Evolutionary conservation across 2,888 invertebrate species (phyloP).

Genomic region (Dynastes maya): DNA sequence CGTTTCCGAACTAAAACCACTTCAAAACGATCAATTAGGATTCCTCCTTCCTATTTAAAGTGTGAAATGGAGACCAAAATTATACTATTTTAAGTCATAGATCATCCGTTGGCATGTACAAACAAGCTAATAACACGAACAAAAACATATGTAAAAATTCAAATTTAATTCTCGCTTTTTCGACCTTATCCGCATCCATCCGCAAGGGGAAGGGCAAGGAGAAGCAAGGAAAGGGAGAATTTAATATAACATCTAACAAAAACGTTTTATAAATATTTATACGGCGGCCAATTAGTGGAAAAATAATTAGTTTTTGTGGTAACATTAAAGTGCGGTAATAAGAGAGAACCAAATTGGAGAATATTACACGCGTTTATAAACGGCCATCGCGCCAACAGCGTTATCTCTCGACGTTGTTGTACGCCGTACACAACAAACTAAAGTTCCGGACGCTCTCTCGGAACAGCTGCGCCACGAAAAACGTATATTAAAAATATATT

Average conservation of each 20-base stretch:
- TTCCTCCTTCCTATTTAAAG: not conserved
- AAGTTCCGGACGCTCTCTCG: constrained; percentile 32
- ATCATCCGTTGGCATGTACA: constrained; percentile 22
- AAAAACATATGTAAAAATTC: constrained; percentile 44
- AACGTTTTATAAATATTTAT: constrained; percentile 52
- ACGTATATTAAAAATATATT: constrained; percentile 54
- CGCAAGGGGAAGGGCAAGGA: not conserved
- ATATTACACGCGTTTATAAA: constrained; percentile 34
- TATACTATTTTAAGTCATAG: constrained; percentile 17
- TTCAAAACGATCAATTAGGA: not conserved
- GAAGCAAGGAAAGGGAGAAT: not conserved
- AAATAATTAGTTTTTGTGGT: constrained; percentile 53
- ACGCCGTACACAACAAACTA: not conserved
- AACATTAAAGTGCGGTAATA: constrained; percentile 48
- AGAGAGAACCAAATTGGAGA: constrained; percentile 39
- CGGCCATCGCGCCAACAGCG: not conserved
- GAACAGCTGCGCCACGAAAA: constrained; percentile 52
- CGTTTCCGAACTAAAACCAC: not conserved
- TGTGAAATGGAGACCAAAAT: constrained; percentile 2
- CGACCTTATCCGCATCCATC: not conserved
- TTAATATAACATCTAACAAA: constrained; percentile 44
- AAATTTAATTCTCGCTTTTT: constrained; percentile 29
- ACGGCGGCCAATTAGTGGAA: constrained; percentile 51
- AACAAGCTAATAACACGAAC: constrained; percentile 44
- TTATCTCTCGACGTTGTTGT: not conserved